Conservation (phyloP, 53 echinoderm and acorn worm genomes). For the Patiria pectinifera region DNA sequence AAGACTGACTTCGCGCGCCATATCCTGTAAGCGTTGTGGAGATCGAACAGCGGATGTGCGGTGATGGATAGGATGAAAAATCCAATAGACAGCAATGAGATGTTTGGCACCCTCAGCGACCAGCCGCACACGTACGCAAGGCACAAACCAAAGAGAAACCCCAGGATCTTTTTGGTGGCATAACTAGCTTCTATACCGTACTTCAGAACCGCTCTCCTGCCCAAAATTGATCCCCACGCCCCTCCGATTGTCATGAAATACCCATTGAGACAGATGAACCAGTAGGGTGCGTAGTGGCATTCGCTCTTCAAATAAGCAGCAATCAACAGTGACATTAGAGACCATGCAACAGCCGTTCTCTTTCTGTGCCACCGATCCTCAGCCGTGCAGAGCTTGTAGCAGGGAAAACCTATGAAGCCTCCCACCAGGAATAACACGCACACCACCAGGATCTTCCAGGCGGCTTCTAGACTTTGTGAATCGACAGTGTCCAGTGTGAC, state of each 20-base stretch:
- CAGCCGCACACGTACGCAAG: constrained; percentile 14
- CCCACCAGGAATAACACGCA: not conserved
- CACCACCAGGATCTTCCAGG: not conserved
- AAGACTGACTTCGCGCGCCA: constrained; percentile 6
- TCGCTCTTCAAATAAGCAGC: not conserved
- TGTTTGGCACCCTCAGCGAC: constrained; percentile 15
- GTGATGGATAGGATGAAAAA: constrained; percentile 5
- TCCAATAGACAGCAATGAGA: not conserved
- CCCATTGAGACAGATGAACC: constrained; percentile 13
- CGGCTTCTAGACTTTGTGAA: not conserved
- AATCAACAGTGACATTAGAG: not conserved
- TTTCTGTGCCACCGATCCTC: constrained; percentile 13
- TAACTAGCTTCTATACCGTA: not conserved
- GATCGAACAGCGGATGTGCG: constrained; percentile 23
- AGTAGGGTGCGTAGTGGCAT: not conserved
- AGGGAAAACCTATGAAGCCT: not conserved
- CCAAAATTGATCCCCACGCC: not conserved
- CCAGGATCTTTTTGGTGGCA: constrained; percentile 6
- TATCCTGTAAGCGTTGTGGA: constrained; percentile 14
- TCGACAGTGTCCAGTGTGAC: not conserved
- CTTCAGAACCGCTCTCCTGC: not conserved
- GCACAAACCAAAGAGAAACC: constrained; percentile 5
- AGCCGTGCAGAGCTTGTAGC: constrained; percentile 11
- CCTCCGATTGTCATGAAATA: not conserved
- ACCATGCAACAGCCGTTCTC: not conserved